A percentile compares a stretch with the other conserved stretches of the same genome.
These are phyloP conservation scores for Lepidocyrtinus sp. DNA, from an alignment of 2,888 invertebrate species.

Conservation along the genomic window DNA sequence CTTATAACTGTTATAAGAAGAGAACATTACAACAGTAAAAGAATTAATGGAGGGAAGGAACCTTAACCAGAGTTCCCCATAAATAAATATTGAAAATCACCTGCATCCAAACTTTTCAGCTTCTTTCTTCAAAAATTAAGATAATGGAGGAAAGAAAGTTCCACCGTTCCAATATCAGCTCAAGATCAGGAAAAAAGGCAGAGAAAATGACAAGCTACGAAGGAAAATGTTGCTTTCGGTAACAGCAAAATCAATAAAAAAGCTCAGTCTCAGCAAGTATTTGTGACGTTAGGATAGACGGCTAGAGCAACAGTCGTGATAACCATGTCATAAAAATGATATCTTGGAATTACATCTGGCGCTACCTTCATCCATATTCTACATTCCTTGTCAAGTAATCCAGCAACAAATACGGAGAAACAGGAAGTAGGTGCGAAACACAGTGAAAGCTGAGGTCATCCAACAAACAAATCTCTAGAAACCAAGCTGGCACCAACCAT, in stretches of 20 bases:
- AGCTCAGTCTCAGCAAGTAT: background rate
- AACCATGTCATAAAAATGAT: constrained; percentile 51
- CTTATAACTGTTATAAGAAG: background rate
- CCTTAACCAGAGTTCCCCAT: background rate
- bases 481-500: constrained; percentile 8
- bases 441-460: constrained; percentile 32
- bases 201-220: constrained; percentile 25
- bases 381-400: constrained; percentile 36
- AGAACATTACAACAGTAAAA: background rate
- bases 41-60: constrained; percentile 13
- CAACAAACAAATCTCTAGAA: background rate
- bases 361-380: constrained; percentile 10
- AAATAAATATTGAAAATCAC: background rate
- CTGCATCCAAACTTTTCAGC: background rate
- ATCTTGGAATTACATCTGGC: constrained; percentile 55
- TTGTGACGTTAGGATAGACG: constrained; percentile 2
- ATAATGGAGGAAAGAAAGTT: background rate
- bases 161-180: constrained; percentile 23
- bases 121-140: too few relatives aligned
- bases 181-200: background rate
- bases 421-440: constrained; percentile 37
- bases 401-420: constrained; percentile 44
- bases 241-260: constrained; percentile 18
- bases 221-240: constrained; percentile 2
- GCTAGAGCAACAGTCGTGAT: constrained; percentile 52